Evolutionary conservation across 2,113 vertebrate species (phyloP), one percentile per base, ranked within the genome.

Genomic region (Aphyosemion australe): DNA sequence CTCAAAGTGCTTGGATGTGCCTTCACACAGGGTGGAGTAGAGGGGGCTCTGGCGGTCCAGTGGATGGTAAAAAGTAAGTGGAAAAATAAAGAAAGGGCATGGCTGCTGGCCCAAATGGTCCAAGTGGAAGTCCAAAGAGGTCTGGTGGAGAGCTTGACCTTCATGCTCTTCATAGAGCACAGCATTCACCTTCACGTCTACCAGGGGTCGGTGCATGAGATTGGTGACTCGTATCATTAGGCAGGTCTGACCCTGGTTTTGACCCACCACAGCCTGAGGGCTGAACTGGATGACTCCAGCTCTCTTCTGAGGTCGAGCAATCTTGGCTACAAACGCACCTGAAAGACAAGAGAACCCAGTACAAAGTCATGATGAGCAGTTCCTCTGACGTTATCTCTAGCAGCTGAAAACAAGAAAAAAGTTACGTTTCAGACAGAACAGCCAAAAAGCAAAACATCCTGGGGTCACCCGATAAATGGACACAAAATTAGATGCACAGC

Each of bases 251-350:
- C 95, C 96, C 61, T 95, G 94, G 0, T 74, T 71, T 51, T 94
- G 92, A 1, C 94, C 91, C 72, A 99, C 93, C 15, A 96, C 90
- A 0, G 96, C 97, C 8, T 91, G 90, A 52, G 88, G 93, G 8
- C 95, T 98, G 89, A 99, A 99, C 56, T 94, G 92, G 76, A 99
- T 98, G 71, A 93, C 95, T 64, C 94, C 94, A 0, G 95, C 95
- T 54, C 95, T 92, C 71, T 98, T 98, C 89, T 98, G 96, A 13
- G 97, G 95, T n/a, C 95, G 93, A 1, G 96, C 95, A 0, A 98
- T 97, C 93, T 99, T 99, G 57, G 97, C 97, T 88, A 99, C 96
- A 1, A 99, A 98, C 59, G 96, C 97, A 93, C 97, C 97, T 99
- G 89, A 16, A 41, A 31, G 12, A 49, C 19, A 69, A 69, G 21